phyloP scores from a whole-genome alignment of 2,888 invertebrate genomes.

The Dione vanillae region DNA sequence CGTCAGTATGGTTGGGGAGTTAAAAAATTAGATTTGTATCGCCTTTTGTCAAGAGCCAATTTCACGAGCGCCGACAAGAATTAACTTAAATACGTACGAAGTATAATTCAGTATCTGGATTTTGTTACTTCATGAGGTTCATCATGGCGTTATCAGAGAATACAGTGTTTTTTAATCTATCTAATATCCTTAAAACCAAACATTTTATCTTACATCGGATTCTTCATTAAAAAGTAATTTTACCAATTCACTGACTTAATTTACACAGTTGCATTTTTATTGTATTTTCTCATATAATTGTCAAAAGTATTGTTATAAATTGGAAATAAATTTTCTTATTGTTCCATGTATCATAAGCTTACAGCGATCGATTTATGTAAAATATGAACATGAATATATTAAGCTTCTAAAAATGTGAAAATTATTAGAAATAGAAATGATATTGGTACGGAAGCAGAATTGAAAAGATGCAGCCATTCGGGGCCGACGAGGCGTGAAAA shows the following conservation, averaged over 20 bases:
- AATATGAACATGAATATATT: slow-evolving; percentile 14
- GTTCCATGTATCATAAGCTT: neutral
- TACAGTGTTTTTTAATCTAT: no score
- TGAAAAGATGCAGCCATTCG: slow-evolving; percentile 34
- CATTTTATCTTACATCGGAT: no score
- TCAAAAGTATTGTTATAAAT: no score
- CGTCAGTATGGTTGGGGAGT: slow-evolving; percentile 13
- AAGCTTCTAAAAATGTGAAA: slow-evolving; percentile 10
- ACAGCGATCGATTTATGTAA: neutral
- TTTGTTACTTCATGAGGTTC: neutral
- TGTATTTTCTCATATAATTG: no score
- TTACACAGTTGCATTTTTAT: no score
- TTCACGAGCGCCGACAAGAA: slow-evolving; percentile 17
- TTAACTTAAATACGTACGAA: slow-evolving; percentile 21
- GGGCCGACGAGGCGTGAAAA: slow-evolving; percentile 35
- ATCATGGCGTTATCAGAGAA: no score
- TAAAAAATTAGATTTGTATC: slow-evolving; percentile 29
- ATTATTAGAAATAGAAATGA: slow-evolving; percentile 33
- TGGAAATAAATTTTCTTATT: no score
- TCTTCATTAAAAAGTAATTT: no score
- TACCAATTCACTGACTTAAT: no score
- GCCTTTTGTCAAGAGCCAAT: slow-evolving; percentile 32
- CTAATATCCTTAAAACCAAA: no score
- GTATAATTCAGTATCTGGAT: neutral
- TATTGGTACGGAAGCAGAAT: slow-evolving; percentile 29